Evolutionary conservation across 2,113 vertebrate species (phyloP), one percentile per base, ranked within the genome.

Genomic region (Bambusicola thoracicus): DNA sequence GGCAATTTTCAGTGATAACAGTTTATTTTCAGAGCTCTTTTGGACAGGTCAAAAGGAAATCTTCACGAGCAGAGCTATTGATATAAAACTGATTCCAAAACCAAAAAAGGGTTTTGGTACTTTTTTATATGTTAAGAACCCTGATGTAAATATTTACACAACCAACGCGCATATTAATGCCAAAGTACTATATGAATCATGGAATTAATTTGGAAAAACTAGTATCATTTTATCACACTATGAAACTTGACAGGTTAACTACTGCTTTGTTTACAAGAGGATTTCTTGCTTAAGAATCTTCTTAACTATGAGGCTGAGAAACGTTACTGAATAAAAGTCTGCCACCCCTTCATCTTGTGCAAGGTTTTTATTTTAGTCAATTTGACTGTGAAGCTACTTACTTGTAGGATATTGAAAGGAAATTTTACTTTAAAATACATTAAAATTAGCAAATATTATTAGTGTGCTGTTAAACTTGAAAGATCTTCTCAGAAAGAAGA

Each of bases 381-480:
- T 92, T 86, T 95, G 59, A 77, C 55, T n/a, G 32, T 24, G 61
- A 91, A 94, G 53, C 38, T 92, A 78, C 49, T 59, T 92, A 78
- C 41, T 56, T 89, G 87, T 36, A 93, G 87, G 17, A 11, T 78
- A 92, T 27, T 63, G 40, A 89, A 91, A 82, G 40, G 19, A 82
- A 68, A 75, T 68, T 66, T 80, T 69, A 79, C n/a, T 41, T 89
- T 84, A 30, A 90, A 91, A 79, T 62, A 85, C 63, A 85, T 81
- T 78, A 72, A 89, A 95, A 90, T 24, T 46, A 84, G 67, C 32
- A 73, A 49, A 48, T 48, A 36, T 75, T 66, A 53, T 78, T 66
- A 53, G 8, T 11, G 61, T 83, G 40, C 6, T 77, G 32, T 91
- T 91, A 83, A 90, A 69, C 61, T 63, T 70, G 11, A 85, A 85